Evolutionary conservation across 2,113 vertebrate genomes (phyloP).

Genomic region (Girardinichthys multiradiatus): DNA sequence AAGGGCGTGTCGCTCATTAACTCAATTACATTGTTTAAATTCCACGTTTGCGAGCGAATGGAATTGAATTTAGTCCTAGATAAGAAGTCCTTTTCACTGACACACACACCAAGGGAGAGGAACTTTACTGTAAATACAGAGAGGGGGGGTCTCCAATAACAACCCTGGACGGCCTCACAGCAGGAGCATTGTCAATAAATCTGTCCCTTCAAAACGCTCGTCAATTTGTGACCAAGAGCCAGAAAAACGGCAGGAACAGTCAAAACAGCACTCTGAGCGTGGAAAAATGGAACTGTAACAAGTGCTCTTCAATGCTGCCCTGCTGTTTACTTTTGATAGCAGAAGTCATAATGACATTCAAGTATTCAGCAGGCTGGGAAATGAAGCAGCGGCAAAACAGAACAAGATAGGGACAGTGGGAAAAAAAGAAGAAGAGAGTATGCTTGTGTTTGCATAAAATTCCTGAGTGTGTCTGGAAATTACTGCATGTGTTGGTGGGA

Average conservation of each 20-base stretch:
- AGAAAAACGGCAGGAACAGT: slow-evolving; percentile 28
- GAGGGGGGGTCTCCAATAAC: slow-evolving; percentile 4
- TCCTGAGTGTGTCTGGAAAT: slow-evolving; percentile 7
- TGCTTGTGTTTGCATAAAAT: slow-evolving; percentile 1
- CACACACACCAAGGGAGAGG: slow-evolving; percentile 15
- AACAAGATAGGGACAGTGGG: slow-evolving; percentile 28
- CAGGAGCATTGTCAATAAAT: slow-evolving; percentile 50
- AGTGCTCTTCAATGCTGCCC: slow-evolving; percentile 35
- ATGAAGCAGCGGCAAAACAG: slow-evolving; percentile 45
- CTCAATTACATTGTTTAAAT: slow-evolving; percentile 59
- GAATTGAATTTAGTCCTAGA: slow-evolving; percentile 39
- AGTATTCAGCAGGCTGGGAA: slow-evolving; percentile 62
- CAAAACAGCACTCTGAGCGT: slow-evolving; percentile 36
- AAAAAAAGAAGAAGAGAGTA: slow-evolving; percentile 2
- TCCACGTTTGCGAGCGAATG: slow-evolving; percentile 44
- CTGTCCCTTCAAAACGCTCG: slow-evolving; percentile 22
- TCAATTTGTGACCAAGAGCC: slow-evolving; percentile 17
- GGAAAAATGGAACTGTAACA: slow-evolving; percentile 41
- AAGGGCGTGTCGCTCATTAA: slow-evolving; percentile 69
- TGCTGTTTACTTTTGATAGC: slow-evolving; percentile 62
- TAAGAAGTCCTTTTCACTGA: slow-evolving; percentile 38
- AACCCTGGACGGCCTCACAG: slow-evolving; percentile 25
- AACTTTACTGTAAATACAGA: slow-evolving; percentile 32
- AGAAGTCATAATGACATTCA: slow-evolving; percentile 69
- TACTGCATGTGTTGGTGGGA: slow-evolving; percentile 1